Evolutionary conservation across 2,888 invertebrate species (phyloP), one percentile per base, ranked within the genome.

Genomic region (Drosophila pseudotalamancana): DNA sequence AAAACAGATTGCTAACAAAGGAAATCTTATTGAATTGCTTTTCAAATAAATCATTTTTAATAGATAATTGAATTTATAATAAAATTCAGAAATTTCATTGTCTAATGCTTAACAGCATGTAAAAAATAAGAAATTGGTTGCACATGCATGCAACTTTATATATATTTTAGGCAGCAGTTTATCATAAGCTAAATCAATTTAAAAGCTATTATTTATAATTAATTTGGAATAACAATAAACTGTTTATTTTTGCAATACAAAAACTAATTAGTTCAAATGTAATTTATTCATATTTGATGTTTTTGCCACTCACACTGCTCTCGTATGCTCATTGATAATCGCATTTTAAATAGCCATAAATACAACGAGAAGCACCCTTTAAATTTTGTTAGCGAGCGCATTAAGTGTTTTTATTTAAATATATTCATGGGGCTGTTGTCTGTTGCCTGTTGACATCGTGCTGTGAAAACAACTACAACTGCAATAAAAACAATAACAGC

Each of bases 401-500:
- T 62, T 53, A 63, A 61, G 56, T 76, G 45, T 61, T 77, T 67
- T 77, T 50, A 61, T 83, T 82, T 69, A 65, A 87, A 80, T 77
- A 80, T 83, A 87, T 80, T 87, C 87, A 80, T 80, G 54, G 53
- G 55, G 59, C 65, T 50, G 48, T 62, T 37, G 59, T 35, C 29
- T 42, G 66, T 48, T 64, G 77, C 65, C 61, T 80, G 77, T 69
- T 80, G 87, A 69, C 77, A 84, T 77, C 69, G 54, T 68, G 74
- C 64, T 63, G 43, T 45, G 70, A 55, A 69, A 65, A 76, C 83
- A 75, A 63, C 64, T 72, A 51, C 71, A 61, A 63, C 64, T 72
- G 50, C 71, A 61, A 59, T 80, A 71, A 69, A 77, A 82, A 55
- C 80, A 83, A 83, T 63, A 82, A 71, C 79, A 71, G 39, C 57